Evolutionary conservation across 2,797 vertebrate genomes (phyloP).

Genomic region (Bryconaethiops microstoma): DNA sequence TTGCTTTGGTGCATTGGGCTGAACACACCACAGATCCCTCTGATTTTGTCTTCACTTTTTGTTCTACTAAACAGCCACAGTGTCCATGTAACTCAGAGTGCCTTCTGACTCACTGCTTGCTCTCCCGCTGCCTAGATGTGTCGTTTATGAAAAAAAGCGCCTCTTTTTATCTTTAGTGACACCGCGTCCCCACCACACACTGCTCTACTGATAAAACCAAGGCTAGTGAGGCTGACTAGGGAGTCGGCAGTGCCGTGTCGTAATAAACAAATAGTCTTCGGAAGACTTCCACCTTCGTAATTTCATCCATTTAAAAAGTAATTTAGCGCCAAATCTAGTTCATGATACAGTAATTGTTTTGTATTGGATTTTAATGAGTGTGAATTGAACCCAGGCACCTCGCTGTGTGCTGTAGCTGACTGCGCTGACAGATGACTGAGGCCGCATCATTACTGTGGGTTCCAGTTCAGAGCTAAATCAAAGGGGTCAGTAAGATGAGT

Average conservation of each 20-base stretch:
- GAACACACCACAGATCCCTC: not conserved
- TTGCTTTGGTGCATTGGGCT: not conserved
- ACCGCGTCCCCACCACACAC: not conserved
- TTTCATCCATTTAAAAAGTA: constrained; percentile 57
- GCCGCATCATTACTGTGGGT: constrained; percentile 35
- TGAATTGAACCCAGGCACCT: constrained; percentile 49
- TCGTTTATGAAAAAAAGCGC: constrained; percentile 29
- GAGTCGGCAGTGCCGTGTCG: constrained; percentile 17
- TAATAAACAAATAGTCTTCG: constrained; percentile 51
- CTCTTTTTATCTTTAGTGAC: not conserved
- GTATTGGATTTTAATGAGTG: constrained; percentile 63
- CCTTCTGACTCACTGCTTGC: constrained; percentile 8
- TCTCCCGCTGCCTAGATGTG: not conserved
- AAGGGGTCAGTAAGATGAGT: constrained; percentile 31
- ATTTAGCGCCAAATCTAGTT: constrained; percentile 57
- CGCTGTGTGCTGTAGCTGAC: constrained; percentile 35
- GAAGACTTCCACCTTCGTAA: constrained; percentile 51
- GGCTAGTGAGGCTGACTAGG: constrained; percentile 22
- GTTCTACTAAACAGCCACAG: not conserved
- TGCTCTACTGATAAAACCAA: constrained; percentile 15
- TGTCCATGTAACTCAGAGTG: constrained; percentile 4
- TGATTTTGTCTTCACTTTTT: not conserved
- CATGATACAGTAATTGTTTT: constrained; percentile 59
- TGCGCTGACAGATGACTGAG: constrained; percentile 55
- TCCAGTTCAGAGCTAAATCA: constrained; percentile 46